A percentile compares a stretch with the other conserved stretches of the same genome.
Conservation (phyloP, 2,888 invertebrate genomes). For the Cephus rjabovi region DNA sequence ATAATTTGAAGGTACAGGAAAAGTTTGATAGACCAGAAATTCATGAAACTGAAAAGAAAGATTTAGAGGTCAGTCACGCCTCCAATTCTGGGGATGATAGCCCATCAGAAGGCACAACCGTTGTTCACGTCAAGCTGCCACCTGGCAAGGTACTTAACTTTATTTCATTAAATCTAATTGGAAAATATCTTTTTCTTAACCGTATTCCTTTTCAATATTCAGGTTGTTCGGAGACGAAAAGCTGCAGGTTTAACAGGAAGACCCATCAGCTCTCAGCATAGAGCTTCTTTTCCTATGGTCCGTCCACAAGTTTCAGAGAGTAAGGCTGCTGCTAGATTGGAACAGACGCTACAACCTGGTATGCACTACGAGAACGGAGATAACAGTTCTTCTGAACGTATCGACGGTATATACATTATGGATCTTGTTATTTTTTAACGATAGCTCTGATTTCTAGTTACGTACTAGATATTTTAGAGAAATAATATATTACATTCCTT, state of each 20-base stretch:
- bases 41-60: conserved; percentile 28
- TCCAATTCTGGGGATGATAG: conserved; percentile 70
- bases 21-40: neutral
- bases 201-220: conserved; percentile 18
- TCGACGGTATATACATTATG: conserved; percentile 48
- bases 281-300: conserved; percentile 77
- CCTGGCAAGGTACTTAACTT: conserved; percentile 74
- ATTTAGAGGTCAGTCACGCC: conserved; percentile 60
- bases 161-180: neutral
- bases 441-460: neutral
- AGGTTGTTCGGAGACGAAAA: conserved; percentile 75
- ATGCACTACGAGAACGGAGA: conserved; percentile 60
- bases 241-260: conserved; percentile 64
- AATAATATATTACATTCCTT: neutral
- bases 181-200: neutral
- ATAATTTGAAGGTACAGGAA: neutral
- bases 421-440: neutral
- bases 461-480: neutral
- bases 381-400: conserved; percentile 63
- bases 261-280: conserved; percentile 66
- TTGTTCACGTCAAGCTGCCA: conserved; percentile 76
- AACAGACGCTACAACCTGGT: conserved; percentile 65
- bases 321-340: conserved; percentile 68
- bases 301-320: conserved; percentile 70
- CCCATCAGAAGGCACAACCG: conserved; percentile 71